Evolutionary conservation across 2,797 vertebrate species (phyloP).

Genomic region (Micromesistius poutassou): DNA sequence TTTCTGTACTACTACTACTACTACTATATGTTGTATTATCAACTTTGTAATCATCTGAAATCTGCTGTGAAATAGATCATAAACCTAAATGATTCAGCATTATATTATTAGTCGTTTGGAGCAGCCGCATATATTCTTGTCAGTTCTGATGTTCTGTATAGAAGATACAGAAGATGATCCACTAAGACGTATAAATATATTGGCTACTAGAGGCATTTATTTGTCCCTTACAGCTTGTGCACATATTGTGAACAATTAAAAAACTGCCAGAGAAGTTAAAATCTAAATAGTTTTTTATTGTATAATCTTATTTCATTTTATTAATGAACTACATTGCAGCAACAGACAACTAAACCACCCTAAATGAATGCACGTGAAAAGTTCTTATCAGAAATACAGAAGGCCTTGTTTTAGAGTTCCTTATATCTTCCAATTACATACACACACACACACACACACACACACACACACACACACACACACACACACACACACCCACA

Average conservation of each 20-base stretch:
- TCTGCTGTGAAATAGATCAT: conserved; percentile 23
- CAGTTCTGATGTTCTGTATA: not conserved
- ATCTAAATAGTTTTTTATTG: conserved; percentile 3
- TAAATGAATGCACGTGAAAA: not conserved
- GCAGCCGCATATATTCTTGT: not conserved
- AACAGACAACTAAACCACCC: not conserved
- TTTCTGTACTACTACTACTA: too few species aligned
- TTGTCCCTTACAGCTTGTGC: not conserved
- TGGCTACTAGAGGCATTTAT: not conserved
- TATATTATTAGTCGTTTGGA: not conserved
- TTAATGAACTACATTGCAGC: not conserved
- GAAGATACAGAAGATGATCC: too few species aligned
- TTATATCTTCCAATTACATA: not conserved
- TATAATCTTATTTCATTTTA: conserved; percentile 1
- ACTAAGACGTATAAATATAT: not conserved
- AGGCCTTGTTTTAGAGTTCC: not conserved
- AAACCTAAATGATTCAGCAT: not conserved
- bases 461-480: not conserved
- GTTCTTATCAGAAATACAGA: not conserved
- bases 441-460: not conserved
- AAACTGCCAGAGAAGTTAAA: not conserved
- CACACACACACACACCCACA: not conserved
- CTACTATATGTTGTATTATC: too few species aligned
- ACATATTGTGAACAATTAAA: not conserved
- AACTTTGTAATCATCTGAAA: conserved; percentile 3